Evolutionary conservation across 2,113 vertebrate species (phyloP), one percentile per base, ranked within the genome.

Genomic region (Chloropsis cyanopogon): DNA sequence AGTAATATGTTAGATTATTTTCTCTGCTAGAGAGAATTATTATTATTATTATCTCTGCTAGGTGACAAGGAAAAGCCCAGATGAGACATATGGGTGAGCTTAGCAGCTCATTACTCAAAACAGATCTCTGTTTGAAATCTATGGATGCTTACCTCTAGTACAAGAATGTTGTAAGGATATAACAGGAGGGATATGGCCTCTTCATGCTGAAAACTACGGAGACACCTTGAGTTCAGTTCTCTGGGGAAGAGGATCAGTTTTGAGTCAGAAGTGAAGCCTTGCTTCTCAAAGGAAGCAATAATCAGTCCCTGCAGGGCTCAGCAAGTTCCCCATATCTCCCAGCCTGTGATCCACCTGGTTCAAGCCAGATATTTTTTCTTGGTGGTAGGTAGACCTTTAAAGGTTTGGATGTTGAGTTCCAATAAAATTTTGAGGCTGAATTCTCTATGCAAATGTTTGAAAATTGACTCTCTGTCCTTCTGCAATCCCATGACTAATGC

Each of bases 211-310:
- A 47, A 82, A 54, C 5, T 54, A 19, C 14, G 60, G 31, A 85
- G 44, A 49, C 66, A 33, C 54, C 80, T 91, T 47, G 21, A 89
- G 92, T 93, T 87, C 81, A 64, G 46, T 87, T 95, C 86, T 82
- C n/a, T 88, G 75, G 63, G 75, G 87, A 95, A 91, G 63, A 92
- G 57, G 78, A 91, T 93, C 54, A 8, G 52, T 85, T 82, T 16
- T 88, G 85, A 82, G 82, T 85, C 54, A 77, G 61, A 86, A 80
- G 10, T 70, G 63, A 90, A 85, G 59, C 71, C 20, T 49, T 29
- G 28, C 63, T 72, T 92, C 66, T 82, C 54, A 33, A 65, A 77
- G 59, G 59, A 93, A 73, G 47, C 46, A 49, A 69, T 46, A 35
- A 26, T 79, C 39, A 81, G 69, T 47, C 49, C 37, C 69, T 50